Percentiles rank a stretch among this genome's conserved stretches.
Conservation (phyloP, 1,140 invertebrate genomes). For the Oppia nitens region DNA sequence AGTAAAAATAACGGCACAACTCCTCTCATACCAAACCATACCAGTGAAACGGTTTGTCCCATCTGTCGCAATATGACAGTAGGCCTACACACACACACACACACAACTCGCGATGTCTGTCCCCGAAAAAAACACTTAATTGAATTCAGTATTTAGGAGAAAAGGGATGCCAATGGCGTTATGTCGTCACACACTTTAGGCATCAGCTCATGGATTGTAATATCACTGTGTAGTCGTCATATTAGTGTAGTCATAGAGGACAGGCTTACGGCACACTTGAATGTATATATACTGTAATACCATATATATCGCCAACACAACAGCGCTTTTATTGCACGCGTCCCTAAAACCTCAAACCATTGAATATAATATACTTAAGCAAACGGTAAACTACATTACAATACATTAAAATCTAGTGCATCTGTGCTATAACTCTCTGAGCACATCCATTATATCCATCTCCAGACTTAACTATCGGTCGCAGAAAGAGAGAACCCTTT, state of each 20-base stretch:
- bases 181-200: too few relatives aligned
- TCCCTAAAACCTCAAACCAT: not conserved
- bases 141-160: not conserved
- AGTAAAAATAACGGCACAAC: not conserved
- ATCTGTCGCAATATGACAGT: not conserved
- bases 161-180: not conserved
- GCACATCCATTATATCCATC: too few relatives aligned
- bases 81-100: too few relatives aligned
- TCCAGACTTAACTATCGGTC: not conserved
- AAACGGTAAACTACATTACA: not conserved
- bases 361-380: not conserved
- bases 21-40: not conserved
- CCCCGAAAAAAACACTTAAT: not conserved
- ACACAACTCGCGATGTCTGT: not conserved
- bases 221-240: too few relatives aligned
- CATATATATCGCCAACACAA: too few relatives aligned
- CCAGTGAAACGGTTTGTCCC: not conserved
- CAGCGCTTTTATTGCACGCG: not conserved
- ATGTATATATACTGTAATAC: too few relatives aligned
- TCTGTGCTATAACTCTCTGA: too few relatives aligned
- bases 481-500: too few relatives aligned
- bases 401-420: not conserved
- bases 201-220: too few relatives aligned
- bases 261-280: not conserved
- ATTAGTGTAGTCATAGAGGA: too few relatives aligned